Evolutionary conservation across 2,797 vertebrate genomes (phyloP), one percentile per base, ranked within the genome.

Genomic region (Eidolon dupreanum): DNA sequence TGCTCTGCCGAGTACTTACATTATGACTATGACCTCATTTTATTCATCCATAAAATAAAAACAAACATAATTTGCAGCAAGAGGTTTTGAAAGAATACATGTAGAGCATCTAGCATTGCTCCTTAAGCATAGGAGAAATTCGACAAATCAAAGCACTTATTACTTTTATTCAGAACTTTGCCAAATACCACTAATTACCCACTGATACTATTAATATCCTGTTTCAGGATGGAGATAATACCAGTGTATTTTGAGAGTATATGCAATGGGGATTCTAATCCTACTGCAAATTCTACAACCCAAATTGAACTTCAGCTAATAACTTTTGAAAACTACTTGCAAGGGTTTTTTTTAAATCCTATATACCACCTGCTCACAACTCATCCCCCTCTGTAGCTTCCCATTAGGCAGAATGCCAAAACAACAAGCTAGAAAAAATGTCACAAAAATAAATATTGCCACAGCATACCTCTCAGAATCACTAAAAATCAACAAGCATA

Each of bases 321-420:
- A 94, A 90, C 6, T n/a, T 88, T 41, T 55, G 2, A 92, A 83
- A 92, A 61, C n/a, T 83, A 92, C 66, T 92, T 66, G 10, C 20
- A 90, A 57, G 26, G 49, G 1, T 74, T 51, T 90, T 95, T 66
- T 94, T 94, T 19, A 66, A 96, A 96, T 93, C 36, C 12, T 63
- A 90, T 59, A 94, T n/a, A 24, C 61, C 66, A 96, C n/a, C 38
- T 95, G 86, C 38, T 95, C 81, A 92, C 3, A 94, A 83, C 71
- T 87, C 38, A 90, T 28, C 24, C n/a, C 31, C 8, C 46, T 87
- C 70, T 95, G 16, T 81, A 93, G 59, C 38, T 95, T 95, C 41
- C 49, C 70, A 94, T 91, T 92, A 91, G 88, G 71, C 81, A 87
- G 38, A 65, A 97, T 91, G 77, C 46, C 66, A 96, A 87, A 87